Base-by-base conservation (phyloP, 2,888 invertebrate genomes). In the Eulithis testata region DNA sequence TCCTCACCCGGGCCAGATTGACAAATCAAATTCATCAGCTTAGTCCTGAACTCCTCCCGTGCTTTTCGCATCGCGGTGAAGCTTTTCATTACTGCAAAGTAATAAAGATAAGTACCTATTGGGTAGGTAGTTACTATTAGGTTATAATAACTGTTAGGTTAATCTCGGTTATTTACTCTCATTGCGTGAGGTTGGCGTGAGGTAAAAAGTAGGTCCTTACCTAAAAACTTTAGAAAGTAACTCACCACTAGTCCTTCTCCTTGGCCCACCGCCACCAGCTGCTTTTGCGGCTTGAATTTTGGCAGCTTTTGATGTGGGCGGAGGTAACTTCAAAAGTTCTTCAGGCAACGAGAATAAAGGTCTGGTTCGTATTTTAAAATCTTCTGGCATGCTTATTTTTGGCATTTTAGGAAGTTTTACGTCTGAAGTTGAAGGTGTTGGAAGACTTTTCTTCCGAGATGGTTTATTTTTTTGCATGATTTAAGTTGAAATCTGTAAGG, bases 1-100 rank as follows among this genome's bases (percentile, higher is more conserved):
- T 85, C 88, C 27, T 86, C 92, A 8, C 84, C 89, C 11, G 92
- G 88, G 36, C 93, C 89, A 64, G 94, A 92, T 73, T 94, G 94
- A 55, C 95, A 94, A 72, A 98, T 96, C 69, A 97, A 92, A 73
- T 95, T 95, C 60, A 98, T 96, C 63, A 98, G 89, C 78, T 96
- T 95, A 73, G 95, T 94, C 37, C 98, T 94, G 87, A 98, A 98
- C 75, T 96, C 95, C 85, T 98, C 97, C 27, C 98, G 94, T 71
- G 97, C 96, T 83, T 94, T 94, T 47, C 96, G 94, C 90, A 96
- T 93, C 4, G 94, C 94, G 44, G 96, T 95, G 76, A 95, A 97
- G 59, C 95, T 95, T 84, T 94, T 93, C 85, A 94, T 94, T 64
- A 94, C 95, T 95, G 76, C 37, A 74, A 49, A 49, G 21, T 21